phyloP scores from a whole-genome alignment of 2,888 invertebrate genomes.

The Dicyrtomina minuta region DNA sequence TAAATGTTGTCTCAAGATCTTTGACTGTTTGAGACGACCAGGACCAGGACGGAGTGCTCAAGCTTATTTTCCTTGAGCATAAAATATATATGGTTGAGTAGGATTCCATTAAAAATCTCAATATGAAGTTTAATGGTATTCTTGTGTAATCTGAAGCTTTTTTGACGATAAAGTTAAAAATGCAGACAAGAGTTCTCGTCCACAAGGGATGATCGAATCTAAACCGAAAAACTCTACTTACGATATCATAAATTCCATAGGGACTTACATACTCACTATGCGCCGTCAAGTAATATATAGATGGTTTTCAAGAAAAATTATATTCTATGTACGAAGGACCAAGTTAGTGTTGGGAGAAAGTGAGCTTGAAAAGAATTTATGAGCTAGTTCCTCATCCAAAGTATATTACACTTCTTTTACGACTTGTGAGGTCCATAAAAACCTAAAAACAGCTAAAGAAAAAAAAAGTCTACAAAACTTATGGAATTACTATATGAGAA shows the following conservation, averaged over 20 bases:
- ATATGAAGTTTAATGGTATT: constrained; percentile 7
- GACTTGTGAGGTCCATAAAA: constrained; percentile 21
- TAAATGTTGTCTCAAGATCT: neutral
- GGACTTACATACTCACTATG: neutral
- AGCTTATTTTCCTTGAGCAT: constrained; percentile 7
- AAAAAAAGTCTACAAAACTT: constrained; percentile 26
- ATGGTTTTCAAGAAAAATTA: neutral
- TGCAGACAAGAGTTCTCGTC: neutral
- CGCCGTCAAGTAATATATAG: neutral
- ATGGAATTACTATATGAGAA: constrained; percentile 17
- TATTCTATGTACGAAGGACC: neutral
- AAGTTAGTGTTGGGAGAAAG: neutral
- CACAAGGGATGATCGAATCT: constrained; percentile 12
- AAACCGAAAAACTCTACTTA: constrained; percentile 8
- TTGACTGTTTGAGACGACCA: too few relatives aligned
- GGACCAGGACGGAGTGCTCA: constrained; percentile 1
- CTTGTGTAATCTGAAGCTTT: constrained; percentile 7
- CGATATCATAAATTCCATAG: neutral
- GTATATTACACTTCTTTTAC: constrained; percentile 27
- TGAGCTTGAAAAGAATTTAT: constrained; percentile 26
- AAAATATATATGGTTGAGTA: constrained; percentile 25
- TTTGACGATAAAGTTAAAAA: constrained; percentile 12
- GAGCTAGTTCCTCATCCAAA: constrained; percentile 25
- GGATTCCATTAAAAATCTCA: constrained; percentile 23
- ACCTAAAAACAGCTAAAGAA: constrained; percentile 5